Evolutionary conservation across 1,140 invertebrate genomes (phyloP), one percentile per base, ranked within the genome.

Genomic region (Hermatobates lingyangjiaoensis): DNA sequence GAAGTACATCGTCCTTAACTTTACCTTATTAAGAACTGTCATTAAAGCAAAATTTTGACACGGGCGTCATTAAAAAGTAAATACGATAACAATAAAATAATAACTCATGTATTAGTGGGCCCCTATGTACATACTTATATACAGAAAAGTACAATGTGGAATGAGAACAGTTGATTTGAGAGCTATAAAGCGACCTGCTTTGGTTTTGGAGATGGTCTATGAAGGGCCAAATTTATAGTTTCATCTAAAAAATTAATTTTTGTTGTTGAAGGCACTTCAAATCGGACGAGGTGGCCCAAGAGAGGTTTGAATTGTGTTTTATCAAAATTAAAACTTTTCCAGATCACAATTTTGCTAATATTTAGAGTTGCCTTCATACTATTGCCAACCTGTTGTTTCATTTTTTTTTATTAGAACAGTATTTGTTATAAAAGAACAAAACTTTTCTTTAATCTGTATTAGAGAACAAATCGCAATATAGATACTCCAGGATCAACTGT

Each of bases 311-410:
- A 55, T 59, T 58, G 57, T 54, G 18, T 42, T 58, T 53, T 53
- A 20, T 42, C 39, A 61, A 60, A 57, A 54, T 56, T 55, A 59
- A 55, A 44, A 50, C 38, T 48, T 42, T 55, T 54, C 53, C 53
- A 48, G 54, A 56, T 57, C 53, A 58, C 54, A 55, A 54, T 57
- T 57, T 59, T 59, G 53, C 50, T 28, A 57, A 50, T 54, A 52
- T 59, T 53, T 59, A 58, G 55, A 60, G 57, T 60, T 60, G 60
- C 60, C 60, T 61, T 60, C 60, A 60, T 60, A 55, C 60, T 61
- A 61, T 61, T 61, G 60, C 50, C 18, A 52, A 50, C 54, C 57
- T 56, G 53, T 51, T 24, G 51, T 55, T 45, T 50, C 20, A 56
- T 52, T n/a, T n/a, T n/a, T n/a, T n/a, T n/a, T n/a, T n/a, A n/a